Percentiles rank a stretch among this genome's conserved stretches.
These are phyloP conservation scores for Hoplias malabaricus DNA, from an alignment of 2,113 vertebrate genomes.

Conservation along the genomic window DNA sequence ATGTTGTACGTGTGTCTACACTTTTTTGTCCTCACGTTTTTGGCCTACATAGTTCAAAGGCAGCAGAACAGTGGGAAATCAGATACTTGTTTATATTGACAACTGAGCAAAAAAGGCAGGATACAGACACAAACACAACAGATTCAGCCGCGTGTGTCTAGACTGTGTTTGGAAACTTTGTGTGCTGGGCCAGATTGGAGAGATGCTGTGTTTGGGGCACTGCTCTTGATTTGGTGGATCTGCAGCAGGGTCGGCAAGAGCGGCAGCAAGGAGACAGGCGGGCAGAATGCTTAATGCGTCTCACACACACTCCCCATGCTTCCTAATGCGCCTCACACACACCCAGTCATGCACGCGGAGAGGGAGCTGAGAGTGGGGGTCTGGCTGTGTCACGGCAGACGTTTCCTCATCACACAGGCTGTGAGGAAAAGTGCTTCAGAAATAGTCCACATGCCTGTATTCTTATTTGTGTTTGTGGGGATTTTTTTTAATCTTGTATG, in stretches of 20 bases:
- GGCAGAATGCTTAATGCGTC: slow-evolving; percentile 61
- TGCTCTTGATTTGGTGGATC: slow-evolving; percentile 92
- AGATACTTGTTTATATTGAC: slow-evolving; percentile 22
- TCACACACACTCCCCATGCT: slow-evolving; percentile 52
- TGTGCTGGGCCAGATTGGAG: slow-evolving; percentile 88
- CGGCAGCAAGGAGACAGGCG: slow-evolving; percentile 39
- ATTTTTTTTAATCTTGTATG: background rate
- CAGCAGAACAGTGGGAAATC: slow-evolving; percentile 24
- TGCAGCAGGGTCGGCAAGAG: slow-evolving; percentile 65
- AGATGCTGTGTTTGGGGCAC: slow-evolving; percentile 90
- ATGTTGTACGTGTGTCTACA: background rate
- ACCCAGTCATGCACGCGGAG: slow-evolving; percentile 89
- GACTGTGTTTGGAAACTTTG: slow-evolving; percentile 88
- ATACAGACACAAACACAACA: slow-evolving; percentile 75
- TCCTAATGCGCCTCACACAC: slow-evolving; percentile 68
- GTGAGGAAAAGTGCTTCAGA: slow-evolving; percentile 5
- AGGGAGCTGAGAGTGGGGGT: slow-evolving; percentile 86
- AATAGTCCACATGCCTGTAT: background rate
- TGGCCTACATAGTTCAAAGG: background rate
- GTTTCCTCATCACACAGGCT: slow-evolving; percentile 38
- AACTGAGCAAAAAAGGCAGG: background rate
- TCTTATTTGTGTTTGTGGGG: slow-evolving; percentile 1
- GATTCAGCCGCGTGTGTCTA: slow-evolving; percentile 74
- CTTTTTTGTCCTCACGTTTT: background rate
- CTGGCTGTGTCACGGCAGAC: slow-evolving; percentile 78